Conservation (phyloP, 2,113 vertebrate species). For the Malaclemys terrapin region DNA sequence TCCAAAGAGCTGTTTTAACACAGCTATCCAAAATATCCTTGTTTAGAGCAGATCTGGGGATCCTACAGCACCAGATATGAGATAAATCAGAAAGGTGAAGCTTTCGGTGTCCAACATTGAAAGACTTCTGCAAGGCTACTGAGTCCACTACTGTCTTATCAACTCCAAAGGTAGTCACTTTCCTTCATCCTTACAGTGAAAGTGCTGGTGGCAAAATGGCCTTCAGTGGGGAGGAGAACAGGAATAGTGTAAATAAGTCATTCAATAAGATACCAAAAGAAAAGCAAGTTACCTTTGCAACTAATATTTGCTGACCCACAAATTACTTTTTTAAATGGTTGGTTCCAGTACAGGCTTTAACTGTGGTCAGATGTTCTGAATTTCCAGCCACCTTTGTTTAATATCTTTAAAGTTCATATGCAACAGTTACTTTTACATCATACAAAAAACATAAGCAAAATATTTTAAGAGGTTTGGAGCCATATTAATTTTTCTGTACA, state of each 20-base stretch:
- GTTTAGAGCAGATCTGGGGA: conserved; percentile 23
- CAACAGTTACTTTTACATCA: not conserved
- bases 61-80: not conserved
- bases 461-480: accelerated
- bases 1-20: accelerated
- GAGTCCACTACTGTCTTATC: not conserved
- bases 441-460: not conserved
- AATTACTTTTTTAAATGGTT: not conserved
- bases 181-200: not conserved
- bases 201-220: not conserved
- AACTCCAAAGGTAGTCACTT: conserved; percentile 4
- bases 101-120: not conserved
- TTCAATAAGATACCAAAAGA: not conserved
- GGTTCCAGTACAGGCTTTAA: conserved; percentile 29
- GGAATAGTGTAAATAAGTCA: conserved; percentile 20
- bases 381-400: not conserved
- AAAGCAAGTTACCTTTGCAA: not conserved
- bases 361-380: conserved; percentile 2
- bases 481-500: not conserved
- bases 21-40: not conserved
- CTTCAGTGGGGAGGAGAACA: accelerated
- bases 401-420: conserved; percentile 13
- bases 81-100: not conserved
- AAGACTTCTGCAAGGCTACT: conserved; percentile 51
- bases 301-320: conserved; percentile 26